These are phyloP conservation scores for Drosophila hamatofila DNA, from an alignment of 2,888 invertebrate genomes.

Conservation along the genomic window DNA sequence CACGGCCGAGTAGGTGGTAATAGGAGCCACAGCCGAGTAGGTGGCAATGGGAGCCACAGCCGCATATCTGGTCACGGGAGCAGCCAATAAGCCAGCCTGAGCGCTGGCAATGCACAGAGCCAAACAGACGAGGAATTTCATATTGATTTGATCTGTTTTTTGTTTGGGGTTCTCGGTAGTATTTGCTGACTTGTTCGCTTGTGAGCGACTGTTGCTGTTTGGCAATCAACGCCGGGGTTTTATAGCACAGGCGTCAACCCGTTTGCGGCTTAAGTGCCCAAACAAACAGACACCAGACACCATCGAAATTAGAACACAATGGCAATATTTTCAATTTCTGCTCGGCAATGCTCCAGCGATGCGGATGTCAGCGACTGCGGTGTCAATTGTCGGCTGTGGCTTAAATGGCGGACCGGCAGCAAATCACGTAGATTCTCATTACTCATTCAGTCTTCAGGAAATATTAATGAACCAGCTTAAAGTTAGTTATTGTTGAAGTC, in stretches of 20 bases:
- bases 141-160: slow-evolving; percentile 33
- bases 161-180: not conserved
- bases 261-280: slow-evolving; percentile 40
- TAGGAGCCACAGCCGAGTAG: slow-evolving; percentile 39
- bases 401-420: slow-evolving; percentile 2
- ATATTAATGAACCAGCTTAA: slow-evolving; percentile 17
- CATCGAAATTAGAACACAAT: slow-evolving; percentile 46
- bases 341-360: slow-evolving; percentile 36
- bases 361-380: slow-evolving; percentile 13
- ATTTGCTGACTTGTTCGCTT: slow-evolving; percentile 25
- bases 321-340: slow-evolving; percentile 39
- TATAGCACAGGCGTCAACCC: slow-evolving; percentile 45
- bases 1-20: slow-evolving; percentile 41
- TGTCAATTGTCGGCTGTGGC: slow-evolving; percentile 16
- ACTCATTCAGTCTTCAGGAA: slow-evolving; percentile 5
- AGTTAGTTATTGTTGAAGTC: not conserved
- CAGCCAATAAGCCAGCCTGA: slow-evolving; percentile 44
- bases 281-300: slow-evolving; percentile 1
- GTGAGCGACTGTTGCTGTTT: slow-evolving; percentile 29
- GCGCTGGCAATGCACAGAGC: slow-evolving; percentile 36
- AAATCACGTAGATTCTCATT: slow-evolving; percentile 20
- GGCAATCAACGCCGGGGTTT: slow-evolving; percentile 28
- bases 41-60: slow-evolving; percentile 40
- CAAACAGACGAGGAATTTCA: slow-evolving; percentile 50
- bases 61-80: slow-evolving; percentile 45